phyloP scores from a whole-genome alignment of 2,797 vertebrate genomes.

The Rhynchotus rufescens region DNA sequence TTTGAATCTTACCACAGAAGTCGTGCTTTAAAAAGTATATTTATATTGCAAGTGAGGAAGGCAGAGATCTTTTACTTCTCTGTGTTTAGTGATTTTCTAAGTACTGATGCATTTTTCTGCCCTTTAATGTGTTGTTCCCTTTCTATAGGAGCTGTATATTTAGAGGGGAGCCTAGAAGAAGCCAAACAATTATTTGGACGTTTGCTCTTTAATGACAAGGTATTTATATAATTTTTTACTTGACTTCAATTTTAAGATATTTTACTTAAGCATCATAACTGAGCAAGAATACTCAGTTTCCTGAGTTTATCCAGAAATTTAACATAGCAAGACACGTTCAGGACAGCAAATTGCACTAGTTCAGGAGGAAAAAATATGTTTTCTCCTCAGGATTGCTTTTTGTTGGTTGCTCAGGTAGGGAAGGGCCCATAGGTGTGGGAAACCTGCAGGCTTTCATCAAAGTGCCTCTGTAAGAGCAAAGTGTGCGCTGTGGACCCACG shows the following conservation, averaged over 20 bases:
- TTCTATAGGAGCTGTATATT: constrained; percentile 92
- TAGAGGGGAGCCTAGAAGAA: constrained; percentile 95
- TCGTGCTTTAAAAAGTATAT: not conserved
- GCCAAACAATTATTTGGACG: constrained; percentile 93
- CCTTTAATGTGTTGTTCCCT: not conserved
- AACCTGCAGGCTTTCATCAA: not conserved
- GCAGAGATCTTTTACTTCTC: constrained; percentile 15
- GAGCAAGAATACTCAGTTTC: no score
- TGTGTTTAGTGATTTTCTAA: constrained; percentile 13
- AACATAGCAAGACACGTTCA: not conserved
- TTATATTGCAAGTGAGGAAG: not conserved
- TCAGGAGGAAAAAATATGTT: rapidly evolving
- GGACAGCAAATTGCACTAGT: not conserved
- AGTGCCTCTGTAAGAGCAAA: not conserved
- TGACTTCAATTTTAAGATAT: not conserved
- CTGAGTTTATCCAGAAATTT: no score
- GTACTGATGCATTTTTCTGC: constrained; percentile 20
- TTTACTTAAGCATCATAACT: not conserved
- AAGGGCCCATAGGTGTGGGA: not conserved
- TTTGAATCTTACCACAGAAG: not conserved
- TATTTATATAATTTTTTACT: constrained; percentile 68
- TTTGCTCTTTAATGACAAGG: constrained; percentile 93
- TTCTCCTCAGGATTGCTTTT: not conserved
- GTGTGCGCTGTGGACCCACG: rapidly evolving
- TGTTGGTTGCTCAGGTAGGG: not conserved